phyloP scores from a whole-genome alignment of 2,797 vertebrate genomes.

The Pseudopleuronectes americanus region DNA sequence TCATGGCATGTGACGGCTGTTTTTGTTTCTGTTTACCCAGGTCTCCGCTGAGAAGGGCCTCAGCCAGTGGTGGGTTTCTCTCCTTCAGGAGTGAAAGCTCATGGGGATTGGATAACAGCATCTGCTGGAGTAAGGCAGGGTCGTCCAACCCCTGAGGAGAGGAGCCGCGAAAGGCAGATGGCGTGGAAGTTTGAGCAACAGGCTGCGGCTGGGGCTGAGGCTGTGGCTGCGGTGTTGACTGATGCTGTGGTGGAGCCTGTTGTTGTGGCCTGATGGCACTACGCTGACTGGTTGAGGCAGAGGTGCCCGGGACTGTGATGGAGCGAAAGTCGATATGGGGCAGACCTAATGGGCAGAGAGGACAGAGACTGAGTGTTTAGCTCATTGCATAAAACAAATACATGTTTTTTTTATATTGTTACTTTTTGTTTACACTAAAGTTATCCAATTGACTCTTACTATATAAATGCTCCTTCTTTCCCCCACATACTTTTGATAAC shows the following conservation, averaged over 20 bases:
- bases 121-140: slow-evolving; percentile 94
- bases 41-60: slow-evolving; percentile 96
- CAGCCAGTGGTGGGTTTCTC: slow-evolving; percentile 94
- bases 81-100: slow-evolving; percentile 98
- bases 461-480: not conserved
- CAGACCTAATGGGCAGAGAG: slow-evolving; percentile 80
- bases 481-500: slow-evolving; percentile 2
- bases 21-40: slow-evolving; percentile 84
- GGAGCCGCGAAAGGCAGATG: slow-evolving; percentile 75
- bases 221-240: slow-evolving; percentile 30
- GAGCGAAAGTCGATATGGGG: slow-evolving; percentile 97
- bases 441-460: too few species aligned
- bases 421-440: not conserved
- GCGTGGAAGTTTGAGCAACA: slow-evolving; percentile 63
- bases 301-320: slow-evolving; percentile 93
- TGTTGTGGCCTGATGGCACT: slow-evolving; percentile 70
- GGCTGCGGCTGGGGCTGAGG: slow-evolving; percentile 41
- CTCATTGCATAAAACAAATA: not conserved
- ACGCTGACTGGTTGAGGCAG: slow-evolving; percentile 74
- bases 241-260: slow-evolving; percentile 51
- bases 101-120: slow-evolving; percentile 95
- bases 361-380: slow-evolving; percentile 1
- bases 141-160: slow-evolving; percentile 95
- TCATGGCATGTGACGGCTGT: not conserved
- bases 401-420: too few species aligned